Conservation (phyloP, 2,797 vertebrate species). For the Takifugu rubripes region DNA sequence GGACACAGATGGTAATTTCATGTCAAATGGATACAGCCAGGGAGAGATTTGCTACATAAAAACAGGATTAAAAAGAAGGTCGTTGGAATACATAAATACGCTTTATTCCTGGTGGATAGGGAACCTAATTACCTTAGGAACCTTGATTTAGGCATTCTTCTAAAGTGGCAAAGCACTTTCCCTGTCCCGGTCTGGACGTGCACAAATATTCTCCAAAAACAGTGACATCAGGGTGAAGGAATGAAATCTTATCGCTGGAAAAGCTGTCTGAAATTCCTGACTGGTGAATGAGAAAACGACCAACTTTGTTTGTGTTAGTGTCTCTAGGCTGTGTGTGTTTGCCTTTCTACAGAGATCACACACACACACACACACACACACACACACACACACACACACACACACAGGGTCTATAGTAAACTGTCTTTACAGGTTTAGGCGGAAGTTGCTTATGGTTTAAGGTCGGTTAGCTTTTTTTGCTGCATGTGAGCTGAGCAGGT, state of each 20-base stretch:
- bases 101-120: neutral
- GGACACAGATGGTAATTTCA: no score
- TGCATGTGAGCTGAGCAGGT: constrained; percentile 2
- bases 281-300: constrained; percentile 55
- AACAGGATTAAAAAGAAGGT: no score
- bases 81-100: neutral
- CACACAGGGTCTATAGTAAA: no score
- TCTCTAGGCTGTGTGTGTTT: constrained; percentile 35
- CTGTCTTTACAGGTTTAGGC: no score
- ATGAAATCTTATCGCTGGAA: constrained; percentile 72
- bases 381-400: no score
- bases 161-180: constrained; percentile 3
- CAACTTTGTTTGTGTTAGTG: constrained; percentile 48
- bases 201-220: constrained; percentile 37
- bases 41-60: no score
- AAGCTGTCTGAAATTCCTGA: constrained; percentile 67
- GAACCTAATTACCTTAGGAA: neutral
- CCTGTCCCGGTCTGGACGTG: neutral
- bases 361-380: no score
- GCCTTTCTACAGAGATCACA: constrained; percentile 15
- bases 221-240: constrained; percentile 63
- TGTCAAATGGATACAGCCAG: no score
- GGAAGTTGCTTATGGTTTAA: no score
- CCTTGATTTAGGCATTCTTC: neutral
- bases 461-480: no score